Evolutionary conservation across 2,797 vertebrate genomes (phyloP).

Genomic region (Taenioides sp.): DNA sequence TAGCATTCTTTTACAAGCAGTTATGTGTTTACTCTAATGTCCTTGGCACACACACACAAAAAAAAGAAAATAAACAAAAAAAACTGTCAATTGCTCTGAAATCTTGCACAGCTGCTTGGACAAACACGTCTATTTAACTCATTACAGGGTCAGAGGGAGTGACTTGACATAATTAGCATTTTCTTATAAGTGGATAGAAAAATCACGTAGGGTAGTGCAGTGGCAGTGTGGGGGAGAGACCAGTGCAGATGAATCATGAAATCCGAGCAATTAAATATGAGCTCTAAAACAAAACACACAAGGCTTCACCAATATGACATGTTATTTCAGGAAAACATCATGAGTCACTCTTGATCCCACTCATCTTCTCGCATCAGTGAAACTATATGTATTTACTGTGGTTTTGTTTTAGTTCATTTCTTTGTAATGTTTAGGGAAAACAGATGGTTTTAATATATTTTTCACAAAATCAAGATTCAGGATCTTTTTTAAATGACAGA

Average conservation of each 20-base stretch:
- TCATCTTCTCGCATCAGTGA: background rate
- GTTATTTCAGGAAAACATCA: background rate
- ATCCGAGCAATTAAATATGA: constrained; percentile 12
- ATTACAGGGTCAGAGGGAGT: background rate
- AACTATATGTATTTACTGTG: background rate
- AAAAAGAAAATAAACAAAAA: background rate
- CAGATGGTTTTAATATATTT: too few relatives aligned
- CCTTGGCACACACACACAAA: background rate
- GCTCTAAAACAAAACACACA: background rate
- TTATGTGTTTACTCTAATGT: background rate
- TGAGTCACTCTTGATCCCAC: constrained; percentile 2
- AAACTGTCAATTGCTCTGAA: background rate
- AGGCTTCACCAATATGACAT: background rate
- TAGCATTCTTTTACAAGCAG: too few relatives aligned
- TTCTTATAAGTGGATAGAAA: constrained; percentile 13
- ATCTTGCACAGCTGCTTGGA: background rate
- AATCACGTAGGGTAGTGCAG: background rate
- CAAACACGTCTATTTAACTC: constrained; percentile 2
- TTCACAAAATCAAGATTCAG: too few relatives aligned
- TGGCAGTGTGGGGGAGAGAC: constrained; percentile 10
- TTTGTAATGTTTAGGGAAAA: background rate
- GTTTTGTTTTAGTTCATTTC: background rate
- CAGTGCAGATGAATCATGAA: constrained; percentile 21
- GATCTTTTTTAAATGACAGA: too few relatives aligned
- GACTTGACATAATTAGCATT: background rate